Evolutionary conservation across 2,888 invertebrate genomes (phyloP), one percentile per base, ranked within the genome.

Genomic region (Stenolophus ochropezus): DNA sequence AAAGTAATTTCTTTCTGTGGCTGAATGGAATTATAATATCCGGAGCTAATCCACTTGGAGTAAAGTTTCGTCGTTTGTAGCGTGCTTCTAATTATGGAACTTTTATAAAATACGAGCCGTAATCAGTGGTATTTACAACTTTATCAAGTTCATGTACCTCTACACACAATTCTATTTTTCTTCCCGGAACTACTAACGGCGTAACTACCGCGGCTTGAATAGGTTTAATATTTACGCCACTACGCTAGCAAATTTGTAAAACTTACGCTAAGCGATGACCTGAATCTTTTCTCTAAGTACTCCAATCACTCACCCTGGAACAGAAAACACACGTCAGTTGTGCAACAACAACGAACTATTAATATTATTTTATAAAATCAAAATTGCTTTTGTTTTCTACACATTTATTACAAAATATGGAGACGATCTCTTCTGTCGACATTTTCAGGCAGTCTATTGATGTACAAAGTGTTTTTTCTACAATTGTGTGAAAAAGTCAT

Each of bases 61-160:
- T 42, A 42, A 42, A 42, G 8, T 42, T 42, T 42, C 33, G 33
- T 8, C 33, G 33, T 42, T 42, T 42, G 33, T 8, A 42, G 25
- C 61, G 25, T 61, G 25, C 5, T 23, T 25, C 11, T 61, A 61
- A 61, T 61, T 61, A 61, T 61, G 25, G 20, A 61, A 61, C 61
- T 61, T 61, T 61, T 58, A 58, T 58, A 58, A 58, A 58, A 58
- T 58, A 58, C 23, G 23, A 61, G n/a, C 14, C 61, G 61, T 21
- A 61, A 61, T 61, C 61, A 61, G 23, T 8, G 23, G 61, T 25
- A 61, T 61, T 61, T 61, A 61, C 61, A 61, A 61, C 61, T 61
- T 61, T 61, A 61, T 61, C 61, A 23, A 61, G 25, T 61, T 25
- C 61, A 25, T 61, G n/a, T 25, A 23, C 61, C 61, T n/a, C n/a